A percentile compares a stretch with the other conserved stretches of the same genome.
These are phyloP conservation scores for Todiramphus saurophagus DNA, from an alignment of 2,113 vertebrate genomes.

Conservation along the genomic window DNA sequence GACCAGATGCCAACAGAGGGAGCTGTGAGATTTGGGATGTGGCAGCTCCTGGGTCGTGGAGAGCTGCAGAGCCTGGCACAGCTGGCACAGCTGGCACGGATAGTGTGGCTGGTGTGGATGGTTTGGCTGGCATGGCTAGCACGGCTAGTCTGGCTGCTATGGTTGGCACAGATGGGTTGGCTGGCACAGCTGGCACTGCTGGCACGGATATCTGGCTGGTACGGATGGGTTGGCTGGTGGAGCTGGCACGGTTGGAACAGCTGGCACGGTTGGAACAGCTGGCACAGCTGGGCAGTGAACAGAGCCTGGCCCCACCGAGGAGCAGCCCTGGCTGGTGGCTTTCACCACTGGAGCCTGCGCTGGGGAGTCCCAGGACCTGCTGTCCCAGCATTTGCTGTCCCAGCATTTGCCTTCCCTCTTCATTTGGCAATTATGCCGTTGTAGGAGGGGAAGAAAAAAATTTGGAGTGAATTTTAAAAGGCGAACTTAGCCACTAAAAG, in stretches of 20 bases:
- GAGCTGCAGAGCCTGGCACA: background rate
- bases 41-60: background rate
- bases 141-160: background rate
- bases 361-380: background rate
- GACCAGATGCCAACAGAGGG: slow-evolving; percentile 65
- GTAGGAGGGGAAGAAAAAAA: background rate
- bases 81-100: background rate
- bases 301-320: background rate
- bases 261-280: background rate
- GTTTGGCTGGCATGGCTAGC: background rate
- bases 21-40: slow-evolving; percentile 65
- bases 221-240: accelerated
- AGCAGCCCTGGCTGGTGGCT: background rate
- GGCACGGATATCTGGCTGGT: background rate
- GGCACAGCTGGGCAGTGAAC: background rate
- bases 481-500: background rate
- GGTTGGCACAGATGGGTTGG: too few relatives aligned
- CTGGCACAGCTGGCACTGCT: background rate
- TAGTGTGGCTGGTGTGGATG: background rate
- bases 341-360: accelerated
- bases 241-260: background rate
- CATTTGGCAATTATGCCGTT: accelerated
- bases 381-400: accelerated
- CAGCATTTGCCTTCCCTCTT: accelerated
- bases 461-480: background rate